Conservation (phyloP, 2,113 vertebrate genomes). For the Clupea harengus region DNA sequence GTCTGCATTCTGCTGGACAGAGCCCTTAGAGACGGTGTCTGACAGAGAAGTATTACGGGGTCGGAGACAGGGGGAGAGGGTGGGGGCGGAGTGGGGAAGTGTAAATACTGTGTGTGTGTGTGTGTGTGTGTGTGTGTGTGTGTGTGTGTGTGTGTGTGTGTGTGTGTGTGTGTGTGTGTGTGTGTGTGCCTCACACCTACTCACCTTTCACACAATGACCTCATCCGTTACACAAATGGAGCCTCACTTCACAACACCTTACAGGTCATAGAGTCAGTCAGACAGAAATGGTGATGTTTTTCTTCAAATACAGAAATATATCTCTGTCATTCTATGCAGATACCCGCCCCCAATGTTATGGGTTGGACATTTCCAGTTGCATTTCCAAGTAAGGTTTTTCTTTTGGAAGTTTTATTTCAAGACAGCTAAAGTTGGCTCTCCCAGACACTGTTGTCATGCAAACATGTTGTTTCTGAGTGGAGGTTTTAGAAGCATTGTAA, state of each 20-base stretch:
- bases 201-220: neutral
- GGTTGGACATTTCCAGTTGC: neutral
- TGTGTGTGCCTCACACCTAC: neutral
- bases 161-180: neutral
- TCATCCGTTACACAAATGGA: neutral
- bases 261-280: neutral
- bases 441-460: neutral
- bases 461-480: neutral
- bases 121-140: conserved; percentile 4
- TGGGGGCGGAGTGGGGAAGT: neutral
- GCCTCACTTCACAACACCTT: neutral
- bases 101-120: conserved; percentile 1
- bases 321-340: neutral
- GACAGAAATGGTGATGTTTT: neutral
- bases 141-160: neutral
- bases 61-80: neutral
- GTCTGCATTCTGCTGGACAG: neutral
- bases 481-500: neutral
- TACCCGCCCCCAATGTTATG: neutral
- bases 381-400: neutral
- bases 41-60: neutral
- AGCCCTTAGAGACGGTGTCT: neutral
- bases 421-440: neutral
- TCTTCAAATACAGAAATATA: neutral
- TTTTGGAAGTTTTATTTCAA: neutral